Base-by-base conservation (phyloP, 2,797 vertebrate species). In the Hippopotamyrus pictus region DNA sequence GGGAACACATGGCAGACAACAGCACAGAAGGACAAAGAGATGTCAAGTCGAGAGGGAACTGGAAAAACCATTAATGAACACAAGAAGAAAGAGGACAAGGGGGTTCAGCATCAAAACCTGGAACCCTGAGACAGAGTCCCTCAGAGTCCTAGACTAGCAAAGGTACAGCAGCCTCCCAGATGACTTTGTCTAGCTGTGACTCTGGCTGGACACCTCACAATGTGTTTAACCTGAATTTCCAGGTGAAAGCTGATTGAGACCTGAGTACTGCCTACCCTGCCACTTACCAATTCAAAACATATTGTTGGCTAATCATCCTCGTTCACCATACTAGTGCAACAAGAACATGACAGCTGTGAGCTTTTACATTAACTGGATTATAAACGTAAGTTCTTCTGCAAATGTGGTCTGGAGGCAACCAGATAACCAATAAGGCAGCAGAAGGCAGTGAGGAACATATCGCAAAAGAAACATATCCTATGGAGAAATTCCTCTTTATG, bases 151-250 rank as follows among this genome's bases (percentile, higher is more conserved):
- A 84, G 92, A 93, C 92, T 93, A 94, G 95, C 93, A 96, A 86
- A 96, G 95, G 91, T 93, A 94, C 94, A 95, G 91, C 94, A 93
- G 92, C 95, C 95, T 95, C 95, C 95, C 93, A 96, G 91, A 96
- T 95, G 95, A 95, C 96, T n/a, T 82, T 41, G 90, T 48, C 65
- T 92, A 93, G 92, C 95, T 94, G 33, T 93, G 89, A 88, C n/a
- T n/a, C 44, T 22, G 29, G 59, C 14, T 69, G 29, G 82, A 59
- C 48, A 3, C 14, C 19, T 51, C 48, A 37, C 7, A 86, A 37
- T 59, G 41, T 59, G 19, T 8, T 59, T 59, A 59, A 59, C 57
- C 8, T 73, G 25, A 46, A 41, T 9, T 46, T 46, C 11, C 62
- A 73, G 22, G 44, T 22, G 29, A 73, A 73, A 73, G 65, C 65